phyloP scores from a whole-genome alignment of 2,888 invertebrate genomes.

The Diaphora mendica region DNA sequence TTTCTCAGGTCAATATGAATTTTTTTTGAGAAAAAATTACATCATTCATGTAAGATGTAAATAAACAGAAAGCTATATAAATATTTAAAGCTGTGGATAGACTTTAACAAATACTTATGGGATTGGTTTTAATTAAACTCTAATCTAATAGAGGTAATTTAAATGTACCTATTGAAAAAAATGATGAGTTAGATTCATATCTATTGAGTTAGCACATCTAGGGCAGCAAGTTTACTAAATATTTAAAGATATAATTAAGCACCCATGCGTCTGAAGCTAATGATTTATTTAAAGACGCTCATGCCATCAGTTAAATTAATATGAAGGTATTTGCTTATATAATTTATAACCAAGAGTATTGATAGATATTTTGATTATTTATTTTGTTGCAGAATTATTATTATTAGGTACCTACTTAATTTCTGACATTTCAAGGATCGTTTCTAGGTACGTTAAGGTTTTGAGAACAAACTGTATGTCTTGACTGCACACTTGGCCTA shows the following conservation, averaged over 20 bases:
- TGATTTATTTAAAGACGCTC: background rate
- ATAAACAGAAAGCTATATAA: conserved; percentile 7
- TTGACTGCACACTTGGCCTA: too few relatives aligned
- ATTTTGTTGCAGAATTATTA: background rate
- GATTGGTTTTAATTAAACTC: background rate
- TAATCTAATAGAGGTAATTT: background rate
- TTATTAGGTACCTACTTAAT: too few relatives aligned
- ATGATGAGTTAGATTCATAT: background rate
- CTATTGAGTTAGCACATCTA: background rate
- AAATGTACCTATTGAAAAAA: background rate
- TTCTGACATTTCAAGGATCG: background rate
- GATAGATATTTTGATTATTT: background rate
- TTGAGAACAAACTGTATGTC: too few relatives aligned
- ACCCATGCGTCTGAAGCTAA: background rate
- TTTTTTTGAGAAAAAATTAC: background rate
- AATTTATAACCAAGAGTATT: background rate
- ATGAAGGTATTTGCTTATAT: background rate
- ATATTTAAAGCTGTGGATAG: background rate
- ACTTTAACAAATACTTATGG: background rate
- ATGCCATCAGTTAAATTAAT: background rate
- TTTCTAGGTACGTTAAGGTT: too few relatives aligned
- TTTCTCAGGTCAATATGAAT: background rate
- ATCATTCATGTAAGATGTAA: background rate
- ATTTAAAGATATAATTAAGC: background rate
- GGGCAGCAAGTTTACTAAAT: background rate